Evolutionary conservation across 37 sponge, comb jelly and placozoan genomes (phyloP), one percentile per base, ranked within the genome.

Genomic region (Crambe crambe): DNA sequence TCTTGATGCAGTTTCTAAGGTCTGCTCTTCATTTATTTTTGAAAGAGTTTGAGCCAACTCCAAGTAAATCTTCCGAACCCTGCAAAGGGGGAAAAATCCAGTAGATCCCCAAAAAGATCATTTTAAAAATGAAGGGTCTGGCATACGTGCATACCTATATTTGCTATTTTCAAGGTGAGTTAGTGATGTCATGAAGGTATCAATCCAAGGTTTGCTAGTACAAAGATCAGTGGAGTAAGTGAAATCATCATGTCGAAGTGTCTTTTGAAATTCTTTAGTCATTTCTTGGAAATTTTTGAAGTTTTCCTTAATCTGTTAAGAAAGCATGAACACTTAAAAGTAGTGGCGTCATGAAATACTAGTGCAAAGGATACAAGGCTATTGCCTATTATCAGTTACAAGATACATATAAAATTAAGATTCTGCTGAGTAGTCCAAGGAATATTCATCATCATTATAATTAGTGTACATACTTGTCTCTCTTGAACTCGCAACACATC

Each of bases 241-340:
- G 64, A 93, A 88, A 72, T 93, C 94, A 40, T 93, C 89, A 41
- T 93, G 90, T 10, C 94, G 60, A 1, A 93, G 81, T 3, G 90
- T 89, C 82, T 93, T 88, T 61, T 85, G 85, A 56, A 93, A 93
- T 30, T 84, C 89, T 31, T 74, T 47, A 41, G 90, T 73, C 87
- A 93, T 85, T 42, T 93, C 94, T 36, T 84, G 77, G 54, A 93
- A 89, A 58, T 85, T 81, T 9, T 35, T 82, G 51, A 85, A 93
- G 18, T 93, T 82, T 47, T 69, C 85, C 9, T 58, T 87, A 67
- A 44, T 79, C 90, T 89, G 77, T 21, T n/a, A 39, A 66, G 0
- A 0, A 58, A 37, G 30, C 51, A 64, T 42, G n/a, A 29, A 5
- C 15, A 8, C 6, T 23, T 20, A 62, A 30, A 62, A 30, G 25